Percentiles rank a stretch among this genome's conserved stretches.
Conservation (phyloP, 2,888 invertebrate genomes). For the Cristatella mucedo region DNA sequence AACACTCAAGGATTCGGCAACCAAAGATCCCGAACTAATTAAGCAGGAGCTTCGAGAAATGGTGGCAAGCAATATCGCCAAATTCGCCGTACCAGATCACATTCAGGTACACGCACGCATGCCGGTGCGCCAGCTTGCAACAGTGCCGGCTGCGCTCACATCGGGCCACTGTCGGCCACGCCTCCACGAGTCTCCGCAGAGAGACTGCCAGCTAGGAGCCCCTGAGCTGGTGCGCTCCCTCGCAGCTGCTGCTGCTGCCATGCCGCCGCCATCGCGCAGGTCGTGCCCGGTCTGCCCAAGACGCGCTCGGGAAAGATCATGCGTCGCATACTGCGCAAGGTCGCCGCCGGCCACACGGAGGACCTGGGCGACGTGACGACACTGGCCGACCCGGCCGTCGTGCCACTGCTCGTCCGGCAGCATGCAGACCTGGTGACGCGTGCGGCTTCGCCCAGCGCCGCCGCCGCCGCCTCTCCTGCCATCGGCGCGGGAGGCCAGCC, state of each 20-base stretch:
- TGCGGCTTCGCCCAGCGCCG: no score
- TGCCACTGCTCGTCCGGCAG: slow-evolving; percentile 23
- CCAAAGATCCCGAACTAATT: slow-evolving; percentile 19
- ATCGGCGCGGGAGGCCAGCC: no score
- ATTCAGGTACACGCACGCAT: slow-evolving; percentile 41
- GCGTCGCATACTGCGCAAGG: slow-evolving; percentile 41
- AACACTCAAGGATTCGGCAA: slow-evolving; percentile 26
- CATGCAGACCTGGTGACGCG: no score
- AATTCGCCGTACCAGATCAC: slow-evolving; percentile 41
- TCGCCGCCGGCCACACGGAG: slow-evolving; percentile 33
- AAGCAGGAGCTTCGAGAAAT: slow-evolving; percentile 23
- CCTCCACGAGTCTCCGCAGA: no score
- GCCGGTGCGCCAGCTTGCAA: no score
- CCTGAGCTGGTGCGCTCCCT: no score
- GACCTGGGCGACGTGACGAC: slow-evolving; percentile 36
- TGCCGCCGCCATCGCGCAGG: no score
- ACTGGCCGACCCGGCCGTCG: slow-evolving; percentile 32
- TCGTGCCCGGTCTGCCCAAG: slow-evolving; percentile 37
- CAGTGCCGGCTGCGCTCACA: no score
- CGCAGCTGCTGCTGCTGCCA: no score
- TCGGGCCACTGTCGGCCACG: no score
- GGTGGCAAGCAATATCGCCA: slow-evolving; percentile 37
- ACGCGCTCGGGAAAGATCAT: slow-evolving; percentile 44
- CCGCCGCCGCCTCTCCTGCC: no score
- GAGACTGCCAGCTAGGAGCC: no score